A percentile compares a stretch with the other conserved stretches of the same genome.
phyloP scores from a whole-genome alignment of 1,140 invertebrate genomes.

The Coenobita brevimanus region DNA sequence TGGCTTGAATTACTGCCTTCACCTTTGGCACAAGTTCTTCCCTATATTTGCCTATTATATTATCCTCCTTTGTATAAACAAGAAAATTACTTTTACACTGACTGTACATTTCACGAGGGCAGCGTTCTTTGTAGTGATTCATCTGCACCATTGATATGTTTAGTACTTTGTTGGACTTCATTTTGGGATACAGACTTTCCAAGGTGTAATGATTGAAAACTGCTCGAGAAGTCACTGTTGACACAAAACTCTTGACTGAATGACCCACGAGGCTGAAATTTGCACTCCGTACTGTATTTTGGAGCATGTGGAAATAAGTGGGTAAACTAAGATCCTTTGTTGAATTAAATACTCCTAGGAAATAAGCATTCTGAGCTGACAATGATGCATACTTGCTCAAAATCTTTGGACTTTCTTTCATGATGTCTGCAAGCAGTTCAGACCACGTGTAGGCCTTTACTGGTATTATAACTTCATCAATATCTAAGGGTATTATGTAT shows the following conservation, averaged over 20 bases:
- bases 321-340: conserved; percentile 83
- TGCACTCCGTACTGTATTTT: conserved; percentile 90
- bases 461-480: conserved; percentile 79
- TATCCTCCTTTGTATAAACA: conserved; percentile 47
- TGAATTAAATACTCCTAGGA: conserved; percentile 59
- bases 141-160: conserved; percentile 88
- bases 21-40: conserved; percentile 47
- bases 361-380: conserved; percentile 67
- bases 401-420: conserved; percentile 71
- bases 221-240: conserved; percentile 89
- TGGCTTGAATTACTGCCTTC: neutral
- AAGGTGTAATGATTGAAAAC: conserved; percentile 95
- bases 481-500: conserved; percentile 67
- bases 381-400: conserved; percentile 65
- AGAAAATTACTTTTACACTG: conserved; percentile 64
- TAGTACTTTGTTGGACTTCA: conserved; percentile 85
- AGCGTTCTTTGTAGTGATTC: conserved; percentile 84
- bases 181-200: conserved; percentile 79
- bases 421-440: conserved; percentile 83
- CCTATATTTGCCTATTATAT: conserved; percentile 56
- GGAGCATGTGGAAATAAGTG: conserved; percentile 95
- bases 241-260: conserved; percentile 96
- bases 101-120: conserved; percentile 61
- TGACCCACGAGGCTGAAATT: conserved; percentile 95
- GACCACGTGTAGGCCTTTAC: conserved; percentile 84